Evolutionary conservation across 2,888 invertebrate species (phyloP), one percentile per base, ranked within the genome.

Genomic region (Xestia sexstrigata): DNA sequence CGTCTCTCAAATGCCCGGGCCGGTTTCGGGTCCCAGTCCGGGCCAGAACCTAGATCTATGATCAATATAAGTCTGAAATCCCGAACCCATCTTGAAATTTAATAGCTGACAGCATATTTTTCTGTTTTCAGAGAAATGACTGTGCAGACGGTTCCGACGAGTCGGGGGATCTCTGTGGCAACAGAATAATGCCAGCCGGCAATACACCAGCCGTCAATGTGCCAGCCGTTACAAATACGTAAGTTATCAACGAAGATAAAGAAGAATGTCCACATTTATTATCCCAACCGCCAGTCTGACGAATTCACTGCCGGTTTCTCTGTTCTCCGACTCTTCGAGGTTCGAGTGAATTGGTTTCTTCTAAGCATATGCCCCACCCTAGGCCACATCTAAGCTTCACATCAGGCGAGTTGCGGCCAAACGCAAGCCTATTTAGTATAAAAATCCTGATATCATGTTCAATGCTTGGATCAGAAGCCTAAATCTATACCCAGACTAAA

Each of bases 111-210:
- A 17, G 17, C 30, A 15, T 42, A 11, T 76, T 47, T 0, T 78
- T 63, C 17, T 71, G 2, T 63, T 81, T 65, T 6, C 68, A 81
- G 81, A 26, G 0, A 47, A 45, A 30, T 0, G 81, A 81, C 0
- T 95, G 95, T 70, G 92, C 92, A 0, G 94, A 95, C 76, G 92
- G 91, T 0, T 95, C 94, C 0, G 94, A 94, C 35, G 94, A 95
- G 81, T 83, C 90, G 0, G 89, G 87, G 9, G 92, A 92, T 47
- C 89, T 93, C 0, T 95, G 95, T 42, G 42, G 42, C 84, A 88
- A 90, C 62, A 89, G 84, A 49, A 84, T 17, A 17, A 17, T 30
- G 7, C 45, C 58, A 26, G 15, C 20, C 9, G 26, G 1, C 47
- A 47, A 20, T 47, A 42, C 42, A 42, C 42, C 42, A 42, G 42